Conservation (phyloP, 2,888 invertebrate genomes). For the Taenaris catops region DNA sequence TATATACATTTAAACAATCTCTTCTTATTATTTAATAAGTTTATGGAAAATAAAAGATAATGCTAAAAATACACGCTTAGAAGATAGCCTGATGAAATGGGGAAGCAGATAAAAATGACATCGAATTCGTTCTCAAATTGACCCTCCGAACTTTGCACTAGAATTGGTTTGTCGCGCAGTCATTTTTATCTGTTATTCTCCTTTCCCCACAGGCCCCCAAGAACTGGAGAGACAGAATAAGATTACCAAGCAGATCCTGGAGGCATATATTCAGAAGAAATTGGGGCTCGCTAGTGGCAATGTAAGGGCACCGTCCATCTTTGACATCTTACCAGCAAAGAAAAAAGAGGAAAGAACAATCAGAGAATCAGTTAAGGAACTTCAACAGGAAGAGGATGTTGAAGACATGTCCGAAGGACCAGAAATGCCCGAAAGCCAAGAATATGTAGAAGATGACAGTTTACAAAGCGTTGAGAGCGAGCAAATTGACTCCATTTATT, state of each 20-base stretch:
- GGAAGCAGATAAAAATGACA: slow-evolving; percentile 78
- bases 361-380: slow-evolving; percentile 28
- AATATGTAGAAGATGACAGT: slow-evolving; percentile 57
- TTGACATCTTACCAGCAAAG: slow-evolving; percentile 82
- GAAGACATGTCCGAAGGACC: slow-evolving; percentile 24
- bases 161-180: slow-evolving; percentile 44
- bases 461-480: slow-evolving; percentile 86
- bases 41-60: no score
- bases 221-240: slow-evolving; percentile 87
- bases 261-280: slow-evolving; percentile 85
- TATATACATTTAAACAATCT: no score
- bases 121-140: slow-evolving; percentile 31
- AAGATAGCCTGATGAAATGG: slow-evolving; percentile 33
- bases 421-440: slow-evolving; percentile 33
- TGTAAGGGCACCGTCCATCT: slow-evolving; percentile 79
- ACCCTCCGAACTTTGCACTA: slow-evolving; percentile 26
- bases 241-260: slow-evolving; percentile 87
- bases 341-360: slow-evolving; percentile 39
- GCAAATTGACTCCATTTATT: slow-evolving; percentile 82
- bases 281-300: slow-evolving; percentile 78
- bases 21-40: no score
- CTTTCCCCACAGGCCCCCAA: slow-evolving; percentile 68
- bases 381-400: slow-evolving; percentile 32
- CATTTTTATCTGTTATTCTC: slow-evolving; percentile 76
- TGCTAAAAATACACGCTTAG: no score